Percentiles rank a stretch among this genome's conserved stretches.
phyloP scores from a whole-genome alignment of 2,888 invertebrate species.

The Electrophaes corylata region DNA sequence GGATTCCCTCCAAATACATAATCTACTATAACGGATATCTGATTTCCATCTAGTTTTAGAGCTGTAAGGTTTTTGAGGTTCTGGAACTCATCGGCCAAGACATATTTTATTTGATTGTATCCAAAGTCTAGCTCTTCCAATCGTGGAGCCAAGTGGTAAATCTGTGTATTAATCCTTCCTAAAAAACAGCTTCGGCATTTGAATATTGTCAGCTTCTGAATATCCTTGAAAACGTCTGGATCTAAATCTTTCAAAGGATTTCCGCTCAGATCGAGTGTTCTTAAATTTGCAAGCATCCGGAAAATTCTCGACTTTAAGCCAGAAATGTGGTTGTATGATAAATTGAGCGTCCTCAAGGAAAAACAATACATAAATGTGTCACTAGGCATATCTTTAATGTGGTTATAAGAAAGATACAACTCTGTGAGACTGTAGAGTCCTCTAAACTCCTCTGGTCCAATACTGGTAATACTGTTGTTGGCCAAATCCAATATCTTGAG shows the following conservation, averaged over 20 bases:
- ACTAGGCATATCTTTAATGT: conserved; percentile 89
- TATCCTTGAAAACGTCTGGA: conserved; percentile 91
- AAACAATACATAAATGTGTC: conserved; percentile 90
- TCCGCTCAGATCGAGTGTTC: conserved; percentile 88
- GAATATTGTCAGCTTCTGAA: conserved; percentile 88
- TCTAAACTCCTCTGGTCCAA: conserved; percentile 89
- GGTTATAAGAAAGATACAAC: conserved; percentile 89
- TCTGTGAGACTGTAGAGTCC: conserved; percentile 89
- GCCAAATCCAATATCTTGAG: conserved; percentile 87
- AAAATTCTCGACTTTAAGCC: conserved; percentile 89
- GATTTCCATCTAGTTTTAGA: conserved; percentile 90
- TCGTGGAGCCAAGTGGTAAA: conserved; percentile 90
- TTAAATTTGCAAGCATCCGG: conserved; percentile 88
- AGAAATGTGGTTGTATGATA: conserved; percentile 87
- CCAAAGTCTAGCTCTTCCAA: conserved; percentile 90
- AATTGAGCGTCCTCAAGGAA: conserved; percentile 86
- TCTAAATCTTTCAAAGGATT: conserved; percentile 90
- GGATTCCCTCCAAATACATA: conserved; percentile 86
- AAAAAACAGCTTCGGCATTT: conserved; percentile 90
- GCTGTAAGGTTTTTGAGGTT: conserved; percentile 87
- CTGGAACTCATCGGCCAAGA: conserved; percentile 88
- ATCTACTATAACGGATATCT: conserved; percentile 89
- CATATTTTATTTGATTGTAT: conserved; percentile 90
- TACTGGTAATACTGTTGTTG: conserved; percentile 88
- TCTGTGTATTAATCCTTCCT: conserved; percentile 89